Conservation (phyloP, 2,888 invertebrate species). For the Sisyra nigra region DNA sequence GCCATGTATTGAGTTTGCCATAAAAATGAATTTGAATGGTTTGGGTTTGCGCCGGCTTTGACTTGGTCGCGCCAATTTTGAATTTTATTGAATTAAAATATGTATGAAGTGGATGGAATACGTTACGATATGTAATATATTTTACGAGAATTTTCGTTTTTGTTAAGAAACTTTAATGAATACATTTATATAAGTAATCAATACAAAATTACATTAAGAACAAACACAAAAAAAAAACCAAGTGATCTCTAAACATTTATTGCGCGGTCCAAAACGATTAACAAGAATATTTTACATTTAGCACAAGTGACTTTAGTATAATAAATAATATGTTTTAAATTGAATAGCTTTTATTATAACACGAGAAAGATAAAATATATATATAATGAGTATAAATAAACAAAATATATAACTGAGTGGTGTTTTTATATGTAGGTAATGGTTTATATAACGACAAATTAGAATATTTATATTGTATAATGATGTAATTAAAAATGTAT, state of each 20-base stretch:
- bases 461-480: neutral
- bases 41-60: too few relatives aligned
- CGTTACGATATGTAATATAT: too few relatives aligned
- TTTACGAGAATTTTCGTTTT: too few relatives aligned
- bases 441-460: constrained; percentile 1
- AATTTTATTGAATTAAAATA: neutral
- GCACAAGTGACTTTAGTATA: constrained; percentile 6
- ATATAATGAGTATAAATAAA: neutral
- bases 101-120: neutral
- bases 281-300: neutral
- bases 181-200: neutral
- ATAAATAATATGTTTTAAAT: neutral
- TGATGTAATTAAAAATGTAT: neutral
- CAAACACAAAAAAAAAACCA: neutral
- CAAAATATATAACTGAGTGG: neutral
- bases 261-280: constrained; percentile 4
- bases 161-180: too few relatives aligned
- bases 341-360: neutral
- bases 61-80: neutral
- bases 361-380: neutral
- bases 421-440: constrained; percentile 3
- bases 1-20: too few relatives aligned
- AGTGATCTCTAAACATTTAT: constrained; percentile 4
- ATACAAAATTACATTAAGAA: neutral
- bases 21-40: too few relatives aligned